Conservation (phyloP, 2,113 vertebrate genomes). For the Pterophyllum scalare region DNA sequence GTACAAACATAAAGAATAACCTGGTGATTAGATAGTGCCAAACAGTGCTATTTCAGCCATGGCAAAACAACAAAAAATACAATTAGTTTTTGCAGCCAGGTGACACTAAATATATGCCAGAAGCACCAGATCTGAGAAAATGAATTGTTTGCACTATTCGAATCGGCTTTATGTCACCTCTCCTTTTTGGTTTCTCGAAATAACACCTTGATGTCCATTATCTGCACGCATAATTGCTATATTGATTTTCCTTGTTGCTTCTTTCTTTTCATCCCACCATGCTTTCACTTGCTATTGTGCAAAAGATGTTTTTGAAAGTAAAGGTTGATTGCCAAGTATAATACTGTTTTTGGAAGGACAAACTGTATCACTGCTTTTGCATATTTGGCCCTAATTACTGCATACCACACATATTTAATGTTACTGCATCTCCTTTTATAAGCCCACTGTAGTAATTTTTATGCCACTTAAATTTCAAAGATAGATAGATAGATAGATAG, state of each 20-base stretch:
- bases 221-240: constrained; percentile 80
- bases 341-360: constrained; percentile 33
- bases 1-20: constrained; percentile 49
- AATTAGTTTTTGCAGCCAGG: constrained; percentile 26
- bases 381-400: not conserved
- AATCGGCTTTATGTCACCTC: constrained; percentile 78
- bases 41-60: constrained; percentile 53
- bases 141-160: constrained; percentile 73
- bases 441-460: not conserved
- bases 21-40: constrained; percentile 47
- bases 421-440: not conserved
- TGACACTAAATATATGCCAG: constrained; percentile 75
- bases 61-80: constrained; percentile 33
- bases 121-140: constrained; percentile 63
- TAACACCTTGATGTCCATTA: constrained; percentile 81
- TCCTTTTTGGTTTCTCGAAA: constrained; percentile 73
- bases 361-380: constrained; percentile 22
- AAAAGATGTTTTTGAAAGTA: constrained; percentile 64
- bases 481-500: no score
- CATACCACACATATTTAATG: not conserved
- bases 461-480: not conserved
- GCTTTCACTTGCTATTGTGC: constrained; percentile 65
- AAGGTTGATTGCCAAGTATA: constrained; percentile 66
- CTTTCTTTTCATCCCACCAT: constrained; percentile 66
- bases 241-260: constrained; percentile 78